Percentiles rank a stretch among this genome's conserved stretches.
These are phyloP conservation scores for Bedellia somnulentella DNA, from an alignment of 2,888 invertebrate genomes.

Conservation along the genomic window DNA sequence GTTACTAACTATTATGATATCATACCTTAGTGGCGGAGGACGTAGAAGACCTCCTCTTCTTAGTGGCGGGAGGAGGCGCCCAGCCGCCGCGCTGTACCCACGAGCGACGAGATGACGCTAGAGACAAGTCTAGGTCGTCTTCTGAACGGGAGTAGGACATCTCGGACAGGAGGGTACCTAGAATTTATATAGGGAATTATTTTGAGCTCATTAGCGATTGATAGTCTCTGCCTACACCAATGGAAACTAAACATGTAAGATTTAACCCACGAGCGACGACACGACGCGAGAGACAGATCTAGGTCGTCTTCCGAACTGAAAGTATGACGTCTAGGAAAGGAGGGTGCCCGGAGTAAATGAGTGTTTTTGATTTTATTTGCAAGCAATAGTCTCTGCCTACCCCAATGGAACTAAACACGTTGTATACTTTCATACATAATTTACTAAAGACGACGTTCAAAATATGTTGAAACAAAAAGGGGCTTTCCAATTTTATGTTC, in stretches of 20 bases:
- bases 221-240: too few relatives aligned
- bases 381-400: too few relatives aligned
- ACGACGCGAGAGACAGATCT: slow-evolving; percentile 57
- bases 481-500: too few relatives aligned
- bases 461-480: too few relatives aligned
- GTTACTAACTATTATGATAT: too few relatives aligned
- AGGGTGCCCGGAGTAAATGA: slow-evolving; percentile 70
- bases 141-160: slow-evolving; percentile 83
- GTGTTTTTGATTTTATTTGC: too few relatives aligned
- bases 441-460: too few relatives aligned
- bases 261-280: slow-evolving; percentile 53
- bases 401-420: too few relatives aligned
- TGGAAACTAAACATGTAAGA: too few relatives aligned
- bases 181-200: too few relatives aligned
- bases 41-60: slow-evolving; percentile 37
- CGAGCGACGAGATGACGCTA: slow-evolving; percentile 46
- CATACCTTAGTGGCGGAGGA: slow-evolving; percentile 49
- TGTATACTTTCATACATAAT: too few relatives aligned
- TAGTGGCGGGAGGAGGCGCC: slow-evolving; percentile 30
- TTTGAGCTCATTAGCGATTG: too few relatives aligned
- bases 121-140: slow-evolving; percentile 71
- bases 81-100: slow-evolving; percentile 51
- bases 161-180: slow-evolving; percentile 74
- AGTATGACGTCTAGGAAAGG: slow-evolving; percentile 78
- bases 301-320: slow-evolving; percentile 84